Percentiles rank a stretch among this genome's conserved stretches.
phyloP scores from a whole-genome alignment of 2,113 vertebrate species.

The Narcine bancroftii region DNA sequence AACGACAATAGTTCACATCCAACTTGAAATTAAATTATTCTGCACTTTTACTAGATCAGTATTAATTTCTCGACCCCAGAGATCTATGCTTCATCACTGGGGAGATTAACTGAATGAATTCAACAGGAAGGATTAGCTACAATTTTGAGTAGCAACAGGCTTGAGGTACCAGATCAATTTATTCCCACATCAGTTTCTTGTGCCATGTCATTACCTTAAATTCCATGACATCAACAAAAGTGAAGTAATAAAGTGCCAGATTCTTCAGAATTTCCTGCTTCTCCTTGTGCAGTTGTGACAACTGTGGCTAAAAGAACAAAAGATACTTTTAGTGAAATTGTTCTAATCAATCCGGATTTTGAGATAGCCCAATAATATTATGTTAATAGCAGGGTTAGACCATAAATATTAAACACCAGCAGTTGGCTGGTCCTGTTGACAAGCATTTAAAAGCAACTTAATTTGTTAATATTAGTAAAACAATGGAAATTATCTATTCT shows the following conservation, averaged over 20 bases:
- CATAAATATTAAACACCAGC: background rate
- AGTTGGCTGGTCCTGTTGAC: background rate
- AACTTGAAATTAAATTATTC: background rate
- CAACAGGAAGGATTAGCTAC: no score
- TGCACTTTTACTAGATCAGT: background rate
- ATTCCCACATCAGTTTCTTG: no score
- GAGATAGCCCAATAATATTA: background rate
- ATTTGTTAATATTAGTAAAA: background rate
- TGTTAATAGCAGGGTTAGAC: background rate
- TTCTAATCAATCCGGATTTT: background rate
- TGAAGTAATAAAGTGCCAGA: constrained; percentile 96
- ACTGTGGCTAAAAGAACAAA: constrained; percentile 84
- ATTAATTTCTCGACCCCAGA: background rate
- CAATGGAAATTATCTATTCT: background rate
- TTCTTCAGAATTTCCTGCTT: constrained; percentile 99
- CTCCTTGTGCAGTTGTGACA: constrained; percentile 96
- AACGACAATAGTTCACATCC: background rate
- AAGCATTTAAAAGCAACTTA: background rate
- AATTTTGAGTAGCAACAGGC: no score
- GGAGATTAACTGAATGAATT: background rate
- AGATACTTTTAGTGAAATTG: background rate
- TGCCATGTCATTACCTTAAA: constrained; percentile 74
- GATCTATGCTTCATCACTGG: no score
- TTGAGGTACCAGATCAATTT: no score
- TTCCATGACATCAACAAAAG: constrained; percentile 98